phyloP scores from a whole-genome alignment of 2,888 invertebrate species.

The Ophonus ardosiacus region DNA sequence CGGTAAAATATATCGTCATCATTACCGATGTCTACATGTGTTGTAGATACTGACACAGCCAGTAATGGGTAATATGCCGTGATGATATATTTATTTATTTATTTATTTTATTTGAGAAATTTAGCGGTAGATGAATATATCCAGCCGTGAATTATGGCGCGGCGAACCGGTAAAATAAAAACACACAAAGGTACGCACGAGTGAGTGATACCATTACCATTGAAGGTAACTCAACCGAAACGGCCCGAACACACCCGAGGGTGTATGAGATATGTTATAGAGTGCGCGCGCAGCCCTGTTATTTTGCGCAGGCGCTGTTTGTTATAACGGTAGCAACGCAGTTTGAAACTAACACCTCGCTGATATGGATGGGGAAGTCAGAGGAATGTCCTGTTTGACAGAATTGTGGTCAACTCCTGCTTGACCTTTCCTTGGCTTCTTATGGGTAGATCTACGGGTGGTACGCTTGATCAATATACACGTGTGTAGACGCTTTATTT shows the following conservation, averaged over 20 bases:
- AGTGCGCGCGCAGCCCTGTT: slow-evolving; percentile 19
- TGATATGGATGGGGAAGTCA: slow-evolving; percentile 38
- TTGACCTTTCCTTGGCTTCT: slow-evolving; percentile 3
- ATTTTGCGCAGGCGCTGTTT: neutral
- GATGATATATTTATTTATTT: too few relatives aligned
- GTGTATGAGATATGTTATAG: neutral
- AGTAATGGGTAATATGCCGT: too few relatives aligned
- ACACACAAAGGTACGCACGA: slow-evolving; percentile 27
- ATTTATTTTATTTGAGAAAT: neutral
- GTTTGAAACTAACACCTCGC: slow-evolving; percentile 26
- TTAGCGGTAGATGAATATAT: neutral
- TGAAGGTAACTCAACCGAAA: neutral
- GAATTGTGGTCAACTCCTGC: slow-evolving; percentile 38
- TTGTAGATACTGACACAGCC: too few relatives aligned
- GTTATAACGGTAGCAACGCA: slow-evolving; percentile 33
- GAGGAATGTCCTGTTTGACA: slow-evolving; percentile 42
- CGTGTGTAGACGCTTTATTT: slow-evolving; percentile 27
- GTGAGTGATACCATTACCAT: neutral
- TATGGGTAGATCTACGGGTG: slow-evolving; percentile 33
- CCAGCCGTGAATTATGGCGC: slow-evolving; percentile 5
- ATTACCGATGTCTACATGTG: too few relatives aligned
- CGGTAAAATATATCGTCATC: too few relatives aligned
- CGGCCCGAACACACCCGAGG: neutral
- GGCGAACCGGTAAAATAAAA: slow-evolving; percentile 30
- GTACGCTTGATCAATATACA: slow-evolving; percentile 24